phyloP scores from a whole-genome alignment of 2,113 vertebrate species.

The Numenius arquata region DNA sequence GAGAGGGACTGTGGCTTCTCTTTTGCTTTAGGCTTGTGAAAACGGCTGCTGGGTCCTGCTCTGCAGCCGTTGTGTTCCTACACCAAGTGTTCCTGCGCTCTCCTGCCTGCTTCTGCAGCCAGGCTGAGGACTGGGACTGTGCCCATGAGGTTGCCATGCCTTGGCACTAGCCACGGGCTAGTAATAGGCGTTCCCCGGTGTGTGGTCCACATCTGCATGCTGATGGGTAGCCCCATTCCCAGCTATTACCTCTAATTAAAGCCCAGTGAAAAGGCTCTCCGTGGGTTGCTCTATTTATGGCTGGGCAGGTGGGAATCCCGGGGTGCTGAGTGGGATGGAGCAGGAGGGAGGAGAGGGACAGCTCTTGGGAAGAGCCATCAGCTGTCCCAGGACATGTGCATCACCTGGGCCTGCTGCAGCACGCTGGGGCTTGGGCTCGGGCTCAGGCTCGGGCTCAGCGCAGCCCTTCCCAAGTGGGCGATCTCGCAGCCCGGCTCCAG shows the following conservation, averaged over 20 bases:
- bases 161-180: not conserved
- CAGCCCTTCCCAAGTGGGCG: not conserved
- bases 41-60: not conserved
- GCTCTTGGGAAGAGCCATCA: not conserved
- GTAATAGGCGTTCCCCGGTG: not conserved
- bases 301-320: not conserved
- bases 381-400: not conserved
- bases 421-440: not conserved
- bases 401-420: not conserved
- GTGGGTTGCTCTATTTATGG: not conserved
- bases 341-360: not conserved
- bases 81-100: not conserved
- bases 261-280: not conserved
- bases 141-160: not conserved
- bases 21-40: not conserved
- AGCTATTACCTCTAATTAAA: not conserved
- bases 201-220: accelerated
- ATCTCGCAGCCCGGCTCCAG: not conserved
- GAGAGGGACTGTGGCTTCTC: accelerated
- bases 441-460: not conserved
- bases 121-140: not conserved
- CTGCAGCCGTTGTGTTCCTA: not conserved
- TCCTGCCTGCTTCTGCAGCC: not conserved
- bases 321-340: not conserved
- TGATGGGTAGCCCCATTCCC: not conserved